Evolutionary conservation across 2,888 invertebrate genomes (phyloP).

Genomic region (Fabriciana adippe): DNA sequence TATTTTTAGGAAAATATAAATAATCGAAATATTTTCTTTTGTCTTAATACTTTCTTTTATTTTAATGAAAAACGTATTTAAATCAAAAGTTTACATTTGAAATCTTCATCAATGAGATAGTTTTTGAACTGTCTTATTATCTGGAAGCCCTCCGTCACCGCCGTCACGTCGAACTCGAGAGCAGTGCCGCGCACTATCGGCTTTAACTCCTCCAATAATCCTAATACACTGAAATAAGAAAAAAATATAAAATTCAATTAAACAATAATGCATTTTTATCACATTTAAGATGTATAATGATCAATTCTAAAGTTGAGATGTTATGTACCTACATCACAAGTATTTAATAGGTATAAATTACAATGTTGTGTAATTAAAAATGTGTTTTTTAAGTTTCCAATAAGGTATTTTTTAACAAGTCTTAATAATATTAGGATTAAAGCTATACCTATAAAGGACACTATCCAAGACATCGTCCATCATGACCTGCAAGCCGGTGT

Average conservation of each 20-base stretch:
- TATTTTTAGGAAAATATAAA: not conserved
- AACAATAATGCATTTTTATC: too few species aligned
- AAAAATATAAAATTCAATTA: too few species aligned
- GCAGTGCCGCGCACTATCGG: constrained; percentile 64
- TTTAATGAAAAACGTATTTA: not conserved
- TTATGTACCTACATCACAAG: too few species aligned
- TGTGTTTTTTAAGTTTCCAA: too few species aligned
- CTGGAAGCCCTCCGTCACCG: constrained; percentile 62
- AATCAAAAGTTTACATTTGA: constrained; percentile 62
- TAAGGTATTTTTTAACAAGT: not conserved
- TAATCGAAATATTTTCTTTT: not conserved
- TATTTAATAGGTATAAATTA: too few species aligned
- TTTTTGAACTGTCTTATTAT: constrained; percentile 73
- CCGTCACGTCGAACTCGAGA: constrained; percentile 64
- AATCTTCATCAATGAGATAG: constrained; percentile 64
- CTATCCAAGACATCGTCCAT: constrained; percentile 72
- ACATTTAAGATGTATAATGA: too few species aligned
- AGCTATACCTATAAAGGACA: constrained; percentile 68
- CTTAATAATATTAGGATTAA: not conserved
- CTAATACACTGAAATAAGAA: constrained; percentile 60
- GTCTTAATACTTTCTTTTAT: too few species aligned
- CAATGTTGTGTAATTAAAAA: too few species aligned
- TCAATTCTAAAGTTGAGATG: too few species aligned
- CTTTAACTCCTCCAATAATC: constrained; percentile 66
- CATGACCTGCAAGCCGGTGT: constrained; percentile 68